A percentile compares a stretch with the other conserved stretches of the same genome.
Evolutionary conservation across 2,797 vertebrate species (phyloP).

Genomic region (Peromyscus aztecus): DNA sequence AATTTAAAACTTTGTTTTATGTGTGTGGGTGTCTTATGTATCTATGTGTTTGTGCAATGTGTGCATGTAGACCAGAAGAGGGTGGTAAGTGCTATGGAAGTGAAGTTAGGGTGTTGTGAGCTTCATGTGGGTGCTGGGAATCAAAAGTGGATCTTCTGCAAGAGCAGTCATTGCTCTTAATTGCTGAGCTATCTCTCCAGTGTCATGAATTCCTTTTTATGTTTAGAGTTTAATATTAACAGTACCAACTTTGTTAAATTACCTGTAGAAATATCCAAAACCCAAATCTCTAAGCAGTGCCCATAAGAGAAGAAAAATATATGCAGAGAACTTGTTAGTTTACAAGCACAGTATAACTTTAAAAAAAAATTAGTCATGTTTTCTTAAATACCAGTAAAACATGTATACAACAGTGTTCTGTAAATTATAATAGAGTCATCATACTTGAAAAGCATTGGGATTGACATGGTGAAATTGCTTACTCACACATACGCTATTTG

Average conservation of each 20-base stretch:
- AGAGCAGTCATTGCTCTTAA: not conserved
- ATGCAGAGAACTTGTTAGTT: not conserved
- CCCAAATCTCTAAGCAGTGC: not conserved
- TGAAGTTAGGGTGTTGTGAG: not conserved
- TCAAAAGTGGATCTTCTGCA: not conserved
- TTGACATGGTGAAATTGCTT: slow-evolving; percentile 1
- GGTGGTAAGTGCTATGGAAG: not conserved
- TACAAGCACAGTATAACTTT: slow-evolving; percentile 36
- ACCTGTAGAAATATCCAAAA: slow-evolving; percentile 21
- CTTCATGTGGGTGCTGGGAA: not conserved
- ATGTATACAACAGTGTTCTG: not conserved
- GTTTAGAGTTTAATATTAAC: not conserved
- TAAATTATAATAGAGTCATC: slow-evolving; percentile 35
- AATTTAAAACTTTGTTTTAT: not conserved
- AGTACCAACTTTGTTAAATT: slow-evolving; percentile 1
- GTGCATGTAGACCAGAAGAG: not conserved
- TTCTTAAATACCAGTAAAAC: slow-evolving; percentile 21
- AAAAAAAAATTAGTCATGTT: not conserved
- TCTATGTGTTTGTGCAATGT: not conserved
- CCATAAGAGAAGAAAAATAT: not conserved
- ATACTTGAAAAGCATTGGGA: slow-evolving; percentile 34
- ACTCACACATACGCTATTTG: not conserved
- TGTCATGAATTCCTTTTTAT: slow-evolving; percentile 47
- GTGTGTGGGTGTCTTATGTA: not conserved
- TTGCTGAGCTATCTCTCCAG: not conserved